These are phyloP conservation scores for Sylvilagus floridanus DNA, from an alignment of 2,797 vertebrate species.

Conservation along the genomic window DNA sequence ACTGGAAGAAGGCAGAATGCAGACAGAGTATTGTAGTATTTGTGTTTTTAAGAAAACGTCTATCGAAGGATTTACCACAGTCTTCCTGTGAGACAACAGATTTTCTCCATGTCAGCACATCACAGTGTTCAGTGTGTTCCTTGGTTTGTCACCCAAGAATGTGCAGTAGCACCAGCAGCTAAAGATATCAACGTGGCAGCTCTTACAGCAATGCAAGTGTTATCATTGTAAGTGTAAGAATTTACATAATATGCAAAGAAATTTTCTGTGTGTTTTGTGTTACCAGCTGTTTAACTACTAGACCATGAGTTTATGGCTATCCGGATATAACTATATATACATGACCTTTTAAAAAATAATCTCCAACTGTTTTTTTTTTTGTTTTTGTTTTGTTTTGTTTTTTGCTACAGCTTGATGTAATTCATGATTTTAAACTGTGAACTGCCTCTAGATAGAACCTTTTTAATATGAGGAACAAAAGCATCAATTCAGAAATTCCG, in stretches of 20 bases:
- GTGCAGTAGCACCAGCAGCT: conserved; percentile 70
- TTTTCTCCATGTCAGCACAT: conserved; percentile 72
- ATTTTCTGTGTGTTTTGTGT: conserved; percentile 58
- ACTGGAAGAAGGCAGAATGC: not conserved
- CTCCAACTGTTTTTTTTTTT: not conserved
- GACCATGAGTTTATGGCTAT: not conserved
- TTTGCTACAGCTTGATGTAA: not conserved
- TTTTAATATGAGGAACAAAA: not conserved
- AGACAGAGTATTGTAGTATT: not conserved
- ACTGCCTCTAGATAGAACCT: not conserved
- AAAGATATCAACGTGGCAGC: conserved; percentile 77
- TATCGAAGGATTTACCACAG: conserved; percentile 1
- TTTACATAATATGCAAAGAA: conserved; percentile 63
- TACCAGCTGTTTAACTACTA: conserved; percentile 50
- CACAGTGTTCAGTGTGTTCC: conserved; percentile 59
- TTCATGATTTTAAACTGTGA: conserved; percentile 7
- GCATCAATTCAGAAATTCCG: not conserved
- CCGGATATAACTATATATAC: not conserved
- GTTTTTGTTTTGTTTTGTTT: not conserved
- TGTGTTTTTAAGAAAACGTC: not conserved
- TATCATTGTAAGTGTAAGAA: conserved; percentile 71
- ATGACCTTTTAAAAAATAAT: not conserved
- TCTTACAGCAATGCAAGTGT: conserved; percentile 76
- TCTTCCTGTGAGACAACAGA: conserved; percentile 66
- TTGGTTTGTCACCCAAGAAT: conserved; percentile 73